Evolutionary conservation across 2,797 vertebrate species (phyloP), one percentile per base, ranked within the genome.

Genomic region (Brachyrhaphis roseni): DNA sequence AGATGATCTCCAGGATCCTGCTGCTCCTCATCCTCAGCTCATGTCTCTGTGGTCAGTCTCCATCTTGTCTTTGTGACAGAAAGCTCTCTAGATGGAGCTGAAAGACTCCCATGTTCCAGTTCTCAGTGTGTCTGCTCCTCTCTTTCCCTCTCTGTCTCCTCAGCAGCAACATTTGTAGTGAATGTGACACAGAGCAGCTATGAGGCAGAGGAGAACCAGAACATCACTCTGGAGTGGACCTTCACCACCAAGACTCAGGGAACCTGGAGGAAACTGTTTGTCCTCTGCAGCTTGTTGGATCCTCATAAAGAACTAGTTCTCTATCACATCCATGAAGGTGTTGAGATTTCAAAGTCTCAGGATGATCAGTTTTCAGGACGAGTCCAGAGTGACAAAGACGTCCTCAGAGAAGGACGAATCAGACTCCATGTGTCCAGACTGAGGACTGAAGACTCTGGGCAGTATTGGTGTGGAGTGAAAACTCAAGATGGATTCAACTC

Each of bases 131-230:
- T 77, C 66, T 59, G 39, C 49, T 73, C 55, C 64, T 79, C 73
- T 53, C 72, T 47, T n/a, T 53, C 26, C 51, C 55, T 72, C 75
- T 80, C 75, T 74, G 82, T 80, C 49, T 84, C 72, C 74, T 73
- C 71, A 59, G 7, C 72, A 84, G 45, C 28, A 64, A 64, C 75
- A 64, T 78, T 84, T 72, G 36, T 64, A 36, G 76, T 84, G 23
- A 77, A 81, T 28, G 77, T 59, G 31, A 31, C 77, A 36, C 78
- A 83, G 81, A 72, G 13, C 41, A 78, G 1, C 78, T 83, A 78
- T 80, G 41, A 79, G 79, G 79, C 78, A 64, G 82, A 86, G 79
- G 76, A 79, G 84, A 81, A 83, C 36, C 5, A 76, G 16, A 43
- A 46, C 70, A 18, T 86, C 78, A 81, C 70, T 20, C 59, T 87